Base-by-base conservation (phyloP, 2,113 vertebrate genomes). In the Hepsetus odoe region DNA sequence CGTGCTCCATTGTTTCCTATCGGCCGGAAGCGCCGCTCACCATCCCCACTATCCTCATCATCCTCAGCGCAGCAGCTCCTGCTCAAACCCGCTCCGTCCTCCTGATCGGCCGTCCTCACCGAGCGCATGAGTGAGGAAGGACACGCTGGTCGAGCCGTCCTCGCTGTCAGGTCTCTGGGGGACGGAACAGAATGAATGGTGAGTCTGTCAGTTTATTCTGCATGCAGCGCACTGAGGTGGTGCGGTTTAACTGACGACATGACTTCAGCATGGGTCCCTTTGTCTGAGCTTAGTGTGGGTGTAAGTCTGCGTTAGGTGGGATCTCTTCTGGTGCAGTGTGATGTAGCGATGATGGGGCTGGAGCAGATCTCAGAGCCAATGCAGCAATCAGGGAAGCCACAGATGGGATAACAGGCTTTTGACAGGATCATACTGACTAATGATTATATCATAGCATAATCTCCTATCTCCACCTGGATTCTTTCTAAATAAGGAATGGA, bases 1-100 rank as follows among this genome's bases (percentile, higher is more conserved):
- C 87, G 90, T 86, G 91, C 91, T 92, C 90, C 89, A 93, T 92
- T 93, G 92, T 93, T 92, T 83, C 89, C 87, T 58, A 83, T 85
- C 85, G 89, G 86, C 90, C 87, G 90, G 89, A 86, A 89, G 87
- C 79, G 81, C 85, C 38, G 71, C 67, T 66, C 65, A 69, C 30
- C 44, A 30, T 76, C 73, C 80, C 51, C 51, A 80, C 79, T 71
- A 73, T 33, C 64, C 16, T 40, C 62, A 56, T 13, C 13, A 13
- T 4, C 35, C 35, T 38, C 26, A 66, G 4, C 4, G 1, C 12
- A 22, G 69, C 70, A 66, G 56, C 13, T 30, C 35, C 18, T 13
- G 22, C 53, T 20, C 33, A 67, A 12, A 49, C 42, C 68, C 33
- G 46, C 4, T 44, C 5, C 12, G 42, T 9, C n/a, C 62, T 55